Base-by-base conservation (phyloP, 2,797 vertebrate species). In the Brachyalestes nurse region DNA sequence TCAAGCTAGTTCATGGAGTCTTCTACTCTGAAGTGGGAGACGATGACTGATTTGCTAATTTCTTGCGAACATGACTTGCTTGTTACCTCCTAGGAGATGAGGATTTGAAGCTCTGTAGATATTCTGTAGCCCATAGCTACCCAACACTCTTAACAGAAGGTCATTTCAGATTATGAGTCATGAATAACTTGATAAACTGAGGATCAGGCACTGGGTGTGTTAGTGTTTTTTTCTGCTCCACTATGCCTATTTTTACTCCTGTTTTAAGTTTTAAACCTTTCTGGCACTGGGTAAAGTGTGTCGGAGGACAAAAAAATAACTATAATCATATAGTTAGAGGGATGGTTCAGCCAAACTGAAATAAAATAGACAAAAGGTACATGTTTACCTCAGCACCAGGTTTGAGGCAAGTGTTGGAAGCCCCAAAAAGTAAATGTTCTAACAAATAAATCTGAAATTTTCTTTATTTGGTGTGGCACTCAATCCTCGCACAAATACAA, bases 21-120 rank as follows among this genome's bases (percentile, higher is more conserved):
- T 55, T 57, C 19, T 57, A 17, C 10, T 23, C 57, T 23, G 2
- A 21, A 10, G 6, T 23, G 8, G 10, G 21, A 78, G 51, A 2
- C 38, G 67, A 51, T 72, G 73, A 51, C 47, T 75, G 76, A 51
- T 51, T 51, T 13, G 13, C 13, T 67, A 21, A 57, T 38, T 78
- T 53, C 60, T 55, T 79, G 60, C 23, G 67, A 45, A n/a, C 65
- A 66, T 72, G 53, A 28, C 49, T 51, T 80, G 61, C 25, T 72
- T 51, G 55, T 67, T 25, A 78, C 60, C 57, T 75, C 55, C 47
- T 34, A 28, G 23, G 42, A 51, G 45, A 70, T 53, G 6, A 17
- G 16, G 51, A 12, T 1, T 6, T 12, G 5, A 4, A 23, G 10
- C 25, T 34, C 10, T 14, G 23, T 28, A 62, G 14, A 62, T 62